These are phyloP conservation scores for Ornithoptera priamus DNA, from an alignment of 2,888 invertebrate species.

Conservation along the genomic window DNA sequence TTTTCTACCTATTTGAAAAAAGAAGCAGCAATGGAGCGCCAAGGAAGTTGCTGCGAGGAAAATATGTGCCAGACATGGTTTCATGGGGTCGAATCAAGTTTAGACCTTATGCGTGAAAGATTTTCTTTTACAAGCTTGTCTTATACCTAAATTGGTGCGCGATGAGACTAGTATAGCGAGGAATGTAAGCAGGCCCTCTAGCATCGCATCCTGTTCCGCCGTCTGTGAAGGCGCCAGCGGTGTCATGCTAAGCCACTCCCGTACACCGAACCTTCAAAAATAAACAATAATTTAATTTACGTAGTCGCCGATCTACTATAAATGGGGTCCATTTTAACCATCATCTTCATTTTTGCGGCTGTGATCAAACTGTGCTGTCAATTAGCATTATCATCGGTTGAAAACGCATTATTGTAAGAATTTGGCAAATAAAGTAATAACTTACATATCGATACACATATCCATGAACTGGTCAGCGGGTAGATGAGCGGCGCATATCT, in stretches of 20 bases:
- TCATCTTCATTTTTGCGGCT: too few species aligned
- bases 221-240: slow-evolving; percentile 85
- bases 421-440: background rate
- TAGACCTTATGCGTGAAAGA: too few species aligned
- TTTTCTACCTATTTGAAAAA: too few species aligned
- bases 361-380: too few species aligned
- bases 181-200: slow-evolving; percentile 95
- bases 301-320: too few species aligned
- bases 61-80: background rate
- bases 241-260: slow-evolving; percentile 91
- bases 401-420: background rate
- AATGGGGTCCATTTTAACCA: too few species aligned
- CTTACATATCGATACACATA: slow-evolving; percentile 92
- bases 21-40: too few species aligned
- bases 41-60: too few species aligned
- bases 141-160: slow-evolving; percentile 89
- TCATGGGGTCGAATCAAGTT: too few species aligned
- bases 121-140: background rate
- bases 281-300: too few species aligned
- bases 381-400: background rate
- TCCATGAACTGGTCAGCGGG: slow-evolving; percentile 92
- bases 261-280: slow-evolving; percentile 87
- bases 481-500: slow-evolving; percentile 94
- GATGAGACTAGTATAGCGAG: slow-evolving; percentile 93
- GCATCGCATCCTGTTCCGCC: slow-evolving; percentile 93